Conservation (phyloP, 1,140 invertebrate genomes). For the Anthonomus grandis region DNA sequence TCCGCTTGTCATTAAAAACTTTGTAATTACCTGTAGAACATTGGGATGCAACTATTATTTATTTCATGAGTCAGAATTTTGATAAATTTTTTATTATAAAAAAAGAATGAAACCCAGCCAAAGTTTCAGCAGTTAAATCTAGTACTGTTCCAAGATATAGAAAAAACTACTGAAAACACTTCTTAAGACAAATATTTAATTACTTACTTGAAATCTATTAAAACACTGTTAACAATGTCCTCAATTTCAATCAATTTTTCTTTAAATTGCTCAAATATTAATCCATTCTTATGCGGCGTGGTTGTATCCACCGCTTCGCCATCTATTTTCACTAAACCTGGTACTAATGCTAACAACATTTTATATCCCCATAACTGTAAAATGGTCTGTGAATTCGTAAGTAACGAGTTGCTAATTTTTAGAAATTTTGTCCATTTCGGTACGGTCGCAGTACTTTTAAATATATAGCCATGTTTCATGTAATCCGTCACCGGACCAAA, state of each 20-base stretch:
- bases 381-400: constrained; percentile 42
- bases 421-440: constrained; percentile 43
- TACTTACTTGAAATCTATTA: constrained; percentile 57
- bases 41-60: too few species aligned
- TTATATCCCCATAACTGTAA: constrained; percentile 54
- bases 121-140: too few species aligned
- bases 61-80: too few species aligned
- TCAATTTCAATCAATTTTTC: constrained; percentile 52
- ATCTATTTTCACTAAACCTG: constrained; percentile 50
- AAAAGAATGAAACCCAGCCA: too few species aligned
- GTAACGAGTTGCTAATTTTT: constrained; percentile 31
- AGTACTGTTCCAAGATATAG: too few species aligned
- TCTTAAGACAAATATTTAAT: too few species aligned
- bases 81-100: too few species aligned
- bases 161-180: too few species aligned
- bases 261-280: constrained; percentile 55
- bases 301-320: constrained; percentile 47
- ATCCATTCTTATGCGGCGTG: constrained; percentile 39
- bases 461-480: constrained; percentile 42
- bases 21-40: too few species aligned
- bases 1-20: too few species aligned
- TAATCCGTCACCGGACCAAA: constrained; percentile 45
- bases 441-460: constrained; percentile 34
- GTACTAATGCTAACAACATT: constrained; percentile 46
- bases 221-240: constrained; percentile 53